Percentiles rank a stretch among this genome's conserved stretches.
These are phyloP conservation scores for Schizaphis graminum DNA, from an alignment of 2,888 invertebrate genomes.

Conservation along the genomic window DNA sequence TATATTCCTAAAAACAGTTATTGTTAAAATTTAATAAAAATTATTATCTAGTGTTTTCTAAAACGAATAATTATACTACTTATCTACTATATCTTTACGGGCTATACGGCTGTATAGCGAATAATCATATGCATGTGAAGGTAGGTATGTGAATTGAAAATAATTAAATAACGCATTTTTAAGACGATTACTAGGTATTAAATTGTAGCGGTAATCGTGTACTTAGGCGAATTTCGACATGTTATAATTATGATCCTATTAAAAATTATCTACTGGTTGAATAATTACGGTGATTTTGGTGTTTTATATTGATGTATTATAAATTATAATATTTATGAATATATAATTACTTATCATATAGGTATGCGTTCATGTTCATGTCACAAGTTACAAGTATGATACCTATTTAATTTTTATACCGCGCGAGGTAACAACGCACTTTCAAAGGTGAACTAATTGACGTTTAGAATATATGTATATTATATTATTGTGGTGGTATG, in stretches of 20 bases:
- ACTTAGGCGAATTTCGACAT: not conserved
- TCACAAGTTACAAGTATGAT: not conserved
- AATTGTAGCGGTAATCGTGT: not conserved
- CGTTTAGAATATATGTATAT: not conserved
- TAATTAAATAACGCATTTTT: not conserved
- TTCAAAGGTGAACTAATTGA: constrained; percentile 8
- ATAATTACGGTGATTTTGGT: constrained; percentile 21
- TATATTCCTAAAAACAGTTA: not conserved
- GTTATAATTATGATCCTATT: not conserved
- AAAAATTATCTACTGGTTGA: not conserved
- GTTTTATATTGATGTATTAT: constrained; percentile 15
- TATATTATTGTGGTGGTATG: not conserved
- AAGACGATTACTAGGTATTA: constrained; percentile 1
- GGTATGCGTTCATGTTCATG: not conserved
- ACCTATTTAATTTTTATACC: not conserved
- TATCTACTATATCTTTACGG: not conserved
- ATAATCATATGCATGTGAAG: not conserved
- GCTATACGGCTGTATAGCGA: not conserved
- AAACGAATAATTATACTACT: not conserved
- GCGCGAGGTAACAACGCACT: not conserved
- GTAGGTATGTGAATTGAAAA: not conserved
- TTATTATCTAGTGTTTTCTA: not conserved
- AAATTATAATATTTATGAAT: not conserved
- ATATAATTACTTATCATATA: not conserved
- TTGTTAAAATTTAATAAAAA: not conserved